Evolutionary conservation across 2,888 invertebrate genomes (phyloP).

Genomic region (Polydrusus pterygomalis): DNA sequence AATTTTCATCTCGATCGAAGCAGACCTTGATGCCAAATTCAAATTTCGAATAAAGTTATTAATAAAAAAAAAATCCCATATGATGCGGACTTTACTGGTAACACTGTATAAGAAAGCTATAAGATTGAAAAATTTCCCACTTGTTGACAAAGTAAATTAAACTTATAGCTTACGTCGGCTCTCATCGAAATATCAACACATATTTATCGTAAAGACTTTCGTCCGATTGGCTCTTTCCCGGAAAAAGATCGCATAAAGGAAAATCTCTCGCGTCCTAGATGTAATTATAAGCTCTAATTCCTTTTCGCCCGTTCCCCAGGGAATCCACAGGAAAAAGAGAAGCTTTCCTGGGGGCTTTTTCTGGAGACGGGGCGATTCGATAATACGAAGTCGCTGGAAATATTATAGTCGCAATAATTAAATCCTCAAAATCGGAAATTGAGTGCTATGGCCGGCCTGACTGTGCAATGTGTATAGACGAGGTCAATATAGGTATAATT

Average conservation of each 20-base stretch:
- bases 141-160: background rate
- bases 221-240: conserved; percentile 18
- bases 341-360: conserved; percentile 29
- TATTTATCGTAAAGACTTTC: conserved; percentile 7
- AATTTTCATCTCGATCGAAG: too few species aligned
- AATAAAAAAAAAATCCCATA: too few species aligned
- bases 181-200: background rate
- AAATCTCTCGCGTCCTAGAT: conserved; percentile 31
- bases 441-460: conserved; percentile 16
- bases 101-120: too few species aligned
- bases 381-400: conserved; percentile 49
- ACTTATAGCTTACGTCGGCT: background rate
- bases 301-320: conserved; percentile 31
- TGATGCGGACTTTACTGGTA: too few species aligned
- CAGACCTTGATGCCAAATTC: too few species aligned
- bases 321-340: conserved; percentile 28
- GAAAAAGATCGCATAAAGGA: conserved; percentile 13
- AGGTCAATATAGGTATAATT: too few species aligned
- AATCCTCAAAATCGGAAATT: conserved; percentile 50
- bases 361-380: conserved; percentile 38
- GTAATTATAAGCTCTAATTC: conserved; percentile 40
- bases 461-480: background rate
- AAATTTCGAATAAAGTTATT: too few species aligned
- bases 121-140: too few species aligned
- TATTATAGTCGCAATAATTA: conserved; percentile 54